A percentile compares a stretch with the other conserved stretches of the same genome.
Evolutionary conservation across 2,888 invertebrate genomes (phyloP).

Genomic region (Halictus ligatus): DNA sequence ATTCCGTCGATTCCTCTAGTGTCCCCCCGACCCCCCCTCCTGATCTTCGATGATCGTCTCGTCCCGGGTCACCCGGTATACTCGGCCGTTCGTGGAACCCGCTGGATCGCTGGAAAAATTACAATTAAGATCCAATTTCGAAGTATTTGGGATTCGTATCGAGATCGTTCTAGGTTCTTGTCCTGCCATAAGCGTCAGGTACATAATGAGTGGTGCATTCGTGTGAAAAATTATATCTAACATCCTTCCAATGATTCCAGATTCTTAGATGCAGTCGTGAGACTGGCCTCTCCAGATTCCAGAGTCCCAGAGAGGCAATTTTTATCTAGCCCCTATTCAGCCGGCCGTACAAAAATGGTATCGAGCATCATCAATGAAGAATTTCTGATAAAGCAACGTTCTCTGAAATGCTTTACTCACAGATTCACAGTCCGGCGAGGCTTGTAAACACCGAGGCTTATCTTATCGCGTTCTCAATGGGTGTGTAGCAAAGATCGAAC

Average conservation of each 20-base stretch:
- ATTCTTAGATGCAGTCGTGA: neutral
- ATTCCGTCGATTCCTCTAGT: neutral
- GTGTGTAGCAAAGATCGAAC: neutral
- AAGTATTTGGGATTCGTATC: neutral
- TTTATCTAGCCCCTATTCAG: neutral
- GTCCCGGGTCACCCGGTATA: neutral
- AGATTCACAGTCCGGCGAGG: neutral
- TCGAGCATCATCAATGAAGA: neutral
- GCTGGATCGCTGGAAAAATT: neutral
- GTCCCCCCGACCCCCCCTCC: neutral
- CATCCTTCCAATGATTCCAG: neutral
- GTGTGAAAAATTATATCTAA: neutral
- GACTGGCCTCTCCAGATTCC: neutral
- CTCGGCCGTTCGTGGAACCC: neutral
- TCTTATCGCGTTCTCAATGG: slow-evolving; percentile 22
- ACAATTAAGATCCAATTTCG: neutral
- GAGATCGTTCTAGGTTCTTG: neutral
- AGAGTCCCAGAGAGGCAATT: neutral
- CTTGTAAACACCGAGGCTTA: slow-evolving; percentile 13
- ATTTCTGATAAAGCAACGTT: neutral
- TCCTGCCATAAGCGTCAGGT: neutral
- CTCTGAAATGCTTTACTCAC: neutral
- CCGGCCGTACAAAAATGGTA: neutral
- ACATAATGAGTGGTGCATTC: neutral
- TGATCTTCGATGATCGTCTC: neutral